phyloP scores from a whole-genome alignment of 2,888 invertebrate species.

The Agrypnus murinus region DNA sequence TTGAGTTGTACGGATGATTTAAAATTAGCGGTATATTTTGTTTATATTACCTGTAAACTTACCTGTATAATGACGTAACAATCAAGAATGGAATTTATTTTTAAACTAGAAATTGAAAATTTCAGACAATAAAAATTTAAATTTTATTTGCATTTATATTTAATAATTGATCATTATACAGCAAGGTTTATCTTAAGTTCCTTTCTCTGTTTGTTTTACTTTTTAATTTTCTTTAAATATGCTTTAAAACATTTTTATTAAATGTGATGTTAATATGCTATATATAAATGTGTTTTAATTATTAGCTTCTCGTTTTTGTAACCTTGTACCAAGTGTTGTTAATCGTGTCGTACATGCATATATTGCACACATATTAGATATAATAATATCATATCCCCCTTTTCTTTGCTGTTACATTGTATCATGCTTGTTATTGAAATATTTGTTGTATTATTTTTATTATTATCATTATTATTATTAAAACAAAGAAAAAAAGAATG shows the following conservation, averaged over 20 bases:
- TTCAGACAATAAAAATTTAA: not conserved
- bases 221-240: conserved; percentile 28
- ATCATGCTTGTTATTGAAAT: conserved; percentile 28
- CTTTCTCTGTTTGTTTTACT: conserved; percentile 17
- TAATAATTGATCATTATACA: not conserved
- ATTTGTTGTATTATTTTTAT: conserved; percentile 17
- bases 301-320: conserved; percentile 38
- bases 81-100: too few species aligned
- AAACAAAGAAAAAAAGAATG: not conserved
- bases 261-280: conserved; percentile 45
- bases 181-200: conserved; percentile 26
- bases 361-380: not conserved
- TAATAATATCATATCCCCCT: conserved; percentile 1
- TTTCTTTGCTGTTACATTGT: conserved; percentile 30
- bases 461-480: too few species aligned
- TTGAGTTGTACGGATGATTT: conserved; percentile 25
- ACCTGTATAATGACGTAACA: conserved; percentile 4
- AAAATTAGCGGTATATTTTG: conserved; percentile 11
- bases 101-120: too few species aligned
- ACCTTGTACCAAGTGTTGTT: conserved; percentile 45
- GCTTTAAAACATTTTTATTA: conserved; percentile 17
- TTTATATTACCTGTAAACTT: conserved; percentile 6
- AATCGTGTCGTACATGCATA: conserved; percentile 6
- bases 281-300: conserved; percentile 43
- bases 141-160: not conserved